Percentiles rank a stretch among this genome's conserved stretches.
phyloP scores from a whole-genome alignment of 2,113 vertebrate species.

The Lepidiolamprologus cunningtoni region DNA sequence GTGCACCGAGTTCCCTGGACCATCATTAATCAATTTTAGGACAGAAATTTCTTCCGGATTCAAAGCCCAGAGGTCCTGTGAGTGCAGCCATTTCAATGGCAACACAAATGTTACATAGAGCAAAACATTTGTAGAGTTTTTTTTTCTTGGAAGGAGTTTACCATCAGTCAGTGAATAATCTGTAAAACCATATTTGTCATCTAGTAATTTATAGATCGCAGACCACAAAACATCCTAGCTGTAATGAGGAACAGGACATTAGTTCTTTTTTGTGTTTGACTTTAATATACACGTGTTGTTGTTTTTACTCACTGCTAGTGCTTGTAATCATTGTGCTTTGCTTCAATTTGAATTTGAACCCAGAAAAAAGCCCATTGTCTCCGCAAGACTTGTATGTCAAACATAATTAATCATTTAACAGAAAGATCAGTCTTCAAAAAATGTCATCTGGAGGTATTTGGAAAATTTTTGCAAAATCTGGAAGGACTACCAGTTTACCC shows the following conservation, averaged over 20 bases:
- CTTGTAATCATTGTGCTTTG: background rate
- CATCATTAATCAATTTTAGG: background rate
- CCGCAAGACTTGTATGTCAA: background rate
- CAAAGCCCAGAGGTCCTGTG: background rate
- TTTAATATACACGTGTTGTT: background rate
- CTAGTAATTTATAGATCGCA: background rate
- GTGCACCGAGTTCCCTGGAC: background rate
- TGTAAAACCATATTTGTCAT: background rate
- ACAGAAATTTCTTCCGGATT: background rate
- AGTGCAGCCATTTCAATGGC: background rate
- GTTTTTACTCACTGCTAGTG: background rate
- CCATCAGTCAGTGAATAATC: background rate
- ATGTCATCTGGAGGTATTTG: background rate
- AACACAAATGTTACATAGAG: background rate
- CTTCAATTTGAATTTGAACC: background rate
- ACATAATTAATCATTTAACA: background rate
- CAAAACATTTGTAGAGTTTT: rapidly evolving
- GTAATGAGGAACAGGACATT: background rate
- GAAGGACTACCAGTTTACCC: background rate
- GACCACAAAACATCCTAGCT: background rate
- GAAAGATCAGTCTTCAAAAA: background rate
- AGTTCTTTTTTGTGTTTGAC: background rate
- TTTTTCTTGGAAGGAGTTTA: background rate
- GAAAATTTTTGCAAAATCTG: background rate
- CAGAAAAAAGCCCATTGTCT: background rate